Evolutionary conservation across 2,888 invertebrate genomes (phyloP).

Genomic region (Melieria picta): DNA sequence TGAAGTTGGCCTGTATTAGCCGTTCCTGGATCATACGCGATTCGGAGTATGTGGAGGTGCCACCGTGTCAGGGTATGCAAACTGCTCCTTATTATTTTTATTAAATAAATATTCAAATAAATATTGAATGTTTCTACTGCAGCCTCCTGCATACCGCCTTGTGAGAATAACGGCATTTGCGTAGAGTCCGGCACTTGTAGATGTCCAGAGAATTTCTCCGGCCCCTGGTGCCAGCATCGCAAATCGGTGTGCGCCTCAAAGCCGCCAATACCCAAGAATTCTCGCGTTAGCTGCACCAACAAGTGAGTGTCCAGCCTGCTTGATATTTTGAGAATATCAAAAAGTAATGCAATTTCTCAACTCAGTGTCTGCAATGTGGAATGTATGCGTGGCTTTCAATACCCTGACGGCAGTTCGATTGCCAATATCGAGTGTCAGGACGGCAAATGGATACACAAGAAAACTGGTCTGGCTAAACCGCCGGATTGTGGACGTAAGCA

Average conservation of each 20-base stretch:
- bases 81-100: not conserved
- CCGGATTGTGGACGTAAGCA: slow-evolving; percentile 78
- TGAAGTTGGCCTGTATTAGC: slow-evolving; percentile 56
- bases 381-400: slow-evolving; percentile 75
- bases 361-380: slow-evolving; percentile 74
- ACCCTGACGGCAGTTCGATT: slow-evolving; percentile 76
- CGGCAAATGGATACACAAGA: slow-evolving; percentile 77
- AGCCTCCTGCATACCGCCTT: slow-evolving; percentile 80
- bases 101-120: not conserved
- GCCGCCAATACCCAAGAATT: slow-evolving; percentile 75
- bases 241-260: slow-evolving; percentile 76
- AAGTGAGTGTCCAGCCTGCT: slow-evolving; percentile 69
- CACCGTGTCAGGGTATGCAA: slow-evolving; percentile 73
- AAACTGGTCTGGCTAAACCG: slow-evolving; percentile 71
- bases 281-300: slow-evolving; percentile 71
- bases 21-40: slow-evolving; percentile 60
- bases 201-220: slow-evolving; percentile 78
- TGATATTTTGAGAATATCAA: slow-evolving; percentile 5
- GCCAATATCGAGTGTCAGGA: slow-evolving; percentile 76
- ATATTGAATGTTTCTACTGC: slow-evolving; percentile 32
- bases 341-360: slow-evolving; percentile 2
- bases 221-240: slow-evolving; percentile 79
- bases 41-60: slow-evolving; percentile 64
- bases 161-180: slow-evolving; percentile 85
- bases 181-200: slow-evolving; percentile 78